Conservation (phyloP, 2,113 vertebrate genomes). For the Labeo catla region DNA sequence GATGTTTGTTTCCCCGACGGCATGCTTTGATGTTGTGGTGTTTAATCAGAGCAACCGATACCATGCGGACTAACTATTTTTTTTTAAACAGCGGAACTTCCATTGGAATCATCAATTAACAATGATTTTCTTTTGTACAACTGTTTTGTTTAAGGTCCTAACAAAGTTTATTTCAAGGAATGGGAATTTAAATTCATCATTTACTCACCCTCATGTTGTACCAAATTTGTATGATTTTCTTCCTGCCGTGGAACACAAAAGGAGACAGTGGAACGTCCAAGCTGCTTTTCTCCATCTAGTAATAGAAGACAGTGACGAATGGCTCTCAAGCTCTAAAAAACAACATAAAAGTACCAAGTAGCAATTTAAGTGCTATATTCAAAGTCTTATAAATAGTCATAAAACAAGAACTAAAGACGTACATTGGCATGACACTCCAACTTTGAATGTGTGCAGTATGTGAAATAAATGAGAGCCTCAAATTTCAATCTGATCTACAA, state of each 20-base stretch:
- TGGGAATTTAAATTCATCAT: neutral
- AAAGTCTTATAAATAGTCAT: neutral
- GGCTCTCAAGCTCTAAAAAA: neutral
- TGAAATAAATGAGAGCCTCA: neutral
- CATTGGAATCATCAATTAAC: slow-evolving; percentile 56
- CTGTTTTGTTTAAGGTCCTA: slow-evolving; percentile 9
- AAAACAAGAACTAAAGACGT: neutral
- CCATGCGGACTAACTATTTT: slow-evolving; percentile 61
- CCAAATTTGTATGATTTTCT: slow-evolving; percentile 15
- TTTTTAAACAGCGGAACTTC: slow-evolving; percentile 60
- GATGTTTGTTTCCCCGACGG: slow-evolving; percentile 61
- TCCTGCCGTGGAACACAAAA: neutral
- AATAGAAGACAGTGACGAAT: neutral
- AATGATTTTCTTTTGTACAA: neutral
- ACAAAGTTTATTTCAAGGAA: slow-evolving; percentile 25
- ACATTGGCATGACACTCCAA: neutral
- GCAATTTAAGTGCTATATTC: slow-evolving; percentile 9
- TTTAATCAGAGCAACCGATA: slow-evolving; percentile 53
- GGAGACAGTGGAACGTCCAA: neutral
- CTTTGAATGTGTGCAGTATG: neutral
- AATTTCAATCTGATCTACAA: neutral
- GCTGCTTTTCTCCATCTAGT: neutral
- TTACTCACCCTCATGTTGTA: slow-evolving; percentile 10
- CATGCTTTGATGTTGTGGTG: slow-evolving; percentile 71
- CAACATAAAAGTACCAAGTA: neutral